These are phyloP conservation scores for Podarcis lilfordi DNA, from an alignment of 2,797 vertebrate genomes.

Conservation along the genomic window DNA sequence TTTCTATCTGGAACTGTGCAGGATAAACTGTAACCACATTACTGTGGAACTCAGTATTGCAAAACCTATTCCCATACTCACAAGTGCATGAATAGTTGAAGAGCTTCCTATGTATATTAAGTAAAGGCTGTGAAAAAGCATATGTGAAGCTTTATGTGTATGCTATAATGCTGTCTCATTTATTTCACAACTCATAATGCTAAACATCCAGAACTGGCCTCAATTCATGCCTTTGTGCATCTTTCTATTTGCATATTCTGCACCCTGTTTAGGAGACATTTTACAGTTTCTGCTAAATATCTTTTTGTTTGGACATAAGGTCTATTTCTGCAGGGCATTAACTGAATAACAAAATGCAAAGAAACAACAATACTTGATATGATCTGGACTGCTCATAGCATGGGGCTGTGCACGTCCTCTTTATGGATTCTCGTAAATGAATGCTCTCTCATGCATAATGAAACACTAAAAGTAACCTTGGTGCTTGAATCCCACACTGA, in stretches of 20 bases:
- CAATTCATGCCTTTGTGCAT: not conserved
- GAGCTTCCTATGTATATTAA: not conserved
- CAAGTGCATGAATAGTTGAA: too few relatives aligned
- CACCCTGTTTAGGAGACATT: not conserved
- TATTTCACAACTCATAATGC: not conserved
- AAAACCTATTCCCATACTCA: too few relatives aligned
- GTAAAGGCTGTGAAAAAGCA: not conserved
- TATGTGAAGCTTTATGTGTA: not conserved
- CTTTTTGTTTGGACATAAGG: not conserved
- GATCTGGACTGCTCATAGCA: not conserved
- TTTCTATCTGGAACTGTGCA: too few relatives aligned
- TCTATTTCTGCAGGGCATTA: not conserved
- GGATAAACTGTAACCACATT: too few relatives aligned
- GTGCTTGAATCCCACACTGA: not conserved
- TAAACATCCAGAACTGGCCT: not conserved
- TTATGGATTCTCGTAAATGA: constrained; percentile 4
- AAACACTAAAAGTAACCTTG: constrained; percentile 12
- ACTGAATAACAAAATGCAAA: not conserved
- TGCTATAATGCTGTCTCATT: not conserved
- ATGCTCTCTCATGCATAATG: not conserved
- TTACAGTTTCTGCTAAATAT: not conserved
- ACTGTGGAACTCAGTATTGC: too few relatives aligned
- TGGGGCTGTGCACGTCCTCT: constrained; percentile 3
- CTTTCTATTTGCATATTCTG: not conserved
- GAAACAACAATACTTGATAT: not conserved